Evolutionary conservation across 2,888 invertebrate species (phyloP).

Genomic region (Germaria angustata): DNA sequence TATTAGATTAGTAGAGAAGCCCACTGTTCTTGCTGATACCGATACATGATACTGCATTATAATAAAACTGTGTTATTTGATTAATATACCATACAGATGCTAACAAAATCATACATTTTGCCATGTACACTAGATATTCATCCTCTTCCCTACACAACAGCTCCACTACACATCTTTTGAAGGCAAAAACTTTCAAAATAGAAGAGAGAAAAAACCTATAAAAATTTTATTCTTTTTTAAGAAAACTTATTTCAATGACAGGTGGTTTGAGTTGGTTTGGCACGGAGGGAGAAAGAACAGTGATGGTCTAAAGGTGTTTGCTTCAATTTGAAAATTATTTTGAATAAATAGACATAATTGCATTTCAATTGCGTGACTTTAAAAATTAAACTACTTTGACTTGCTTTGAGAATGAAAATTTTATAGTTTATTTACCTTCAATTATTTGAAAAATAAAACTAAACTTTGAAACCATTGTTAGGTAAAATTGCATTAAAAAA

Average conservation of each 20-base stretch:
- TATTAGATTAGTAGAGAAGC: neutral
- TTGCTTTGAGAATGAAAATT: no score
- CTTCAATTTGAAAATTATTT: no score
- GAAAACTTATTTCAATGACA: conserved; percentile 1
- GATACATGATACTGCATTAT: conserved; percentile 30
- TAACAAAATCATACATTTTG: conserved; percentile 46
- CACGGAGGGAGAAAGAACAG: neutral
- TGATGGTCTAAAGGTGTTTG: no score
- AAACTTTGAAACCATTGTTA: no score
- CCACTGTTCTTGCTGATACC: conserved; percentile 20
- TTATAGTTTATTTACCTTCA: no score
- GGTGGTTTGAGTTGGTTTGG: neutral
- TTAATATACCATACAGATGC: conserved; percentile 61
- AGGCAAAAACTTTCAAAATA: neutral
- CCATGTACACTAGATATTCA: neutral
- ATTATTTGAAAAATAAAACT: no score
- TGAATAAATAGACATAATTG: no score
- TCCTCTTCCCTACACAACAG: neutral
- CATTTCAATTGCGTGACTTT: no score
- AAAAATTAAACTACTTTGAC: no score
- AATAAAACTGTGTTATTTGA: conserved; percentile 55
- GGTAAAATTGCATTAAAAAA: no score
- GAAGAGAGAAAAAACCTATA: neutral
- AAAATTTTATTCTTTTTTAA: neutral
- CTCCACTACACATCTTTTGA: neutral